A percentile compares a stretch with the other conserved stretches of the same genome.
Evolutionary conservation across 2,888 invertebrate genomes (phyloP).

Genomic region (Lagria hirta): DNA sequence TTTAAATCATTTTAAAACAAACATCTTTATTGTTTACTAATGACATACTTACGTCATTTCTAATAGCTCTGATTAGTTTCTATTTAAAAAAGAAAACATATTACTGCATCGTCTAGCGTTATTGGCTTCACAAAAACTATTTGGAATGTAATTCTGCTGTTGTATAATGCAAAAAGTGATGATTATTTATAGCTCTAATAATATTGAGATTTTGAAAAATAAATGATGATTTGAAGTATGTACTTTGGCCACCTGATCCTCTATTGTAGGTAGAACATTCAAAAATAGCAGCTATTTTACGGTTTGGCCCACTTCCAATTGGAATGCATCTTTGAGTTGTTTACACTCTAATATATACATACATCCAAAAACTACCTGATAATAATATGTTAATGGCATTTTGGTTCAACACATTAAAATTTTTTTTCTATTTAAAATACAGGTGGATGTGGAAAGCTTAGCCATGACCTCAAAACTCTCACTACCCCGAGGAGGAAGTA

Average conservation of each 20-base stretch:
- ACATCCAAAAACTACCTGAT: too few species aligned
- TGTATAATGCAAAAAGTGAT: neutral
- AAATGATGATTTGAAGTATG: conserved; percentile 15
- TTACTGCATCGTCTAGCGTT: conserved; percentile 5
- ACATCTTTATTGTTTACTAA: conserved; percentile 12
- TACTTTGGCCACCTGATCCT: conserved; percentile 24
- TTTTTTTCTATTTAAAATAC: too few species aligned
- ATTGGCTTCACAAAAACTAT: conserved; percentile 8
- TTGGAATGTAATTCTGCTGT: neutral
- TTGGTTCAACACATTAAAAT: too few species aligned
- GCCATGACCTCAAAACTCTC: conserved; percentile 69
- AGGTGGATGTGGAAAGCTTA: conserved; percentile 69
- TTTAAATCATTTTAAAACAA: conserved; percentile 5
- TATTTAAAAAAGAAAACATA: conserved; percentile 17
- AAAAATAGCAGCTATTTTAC: conserved; percentile 26
- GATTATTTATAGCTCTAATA: neutral
- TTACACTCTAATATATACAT: too few species aligned
- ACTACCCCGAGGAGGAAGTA: conserved; percentile 57
- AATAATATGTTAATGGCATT: too few species aligned
- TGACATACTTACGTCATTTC: conserved; percentile 10
- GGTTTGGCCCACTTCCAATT: conserved; percentile 28
- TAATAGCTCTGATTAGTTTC: conserved; percentile 13
- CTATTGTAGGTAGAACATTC: conserved; percentile 11
- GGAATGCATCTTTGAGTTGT: conserved; percentile 21
- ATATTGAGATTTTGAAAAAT: conserved; percentile 1